A percentile compares a stretch with the other conserved stretches of the same genome.
These are phyloP conservation scores for Phenganax stokvisi DNA, from an alignment of 92 coral and sea anemone species.

Conservation along the genomic window DNA sequence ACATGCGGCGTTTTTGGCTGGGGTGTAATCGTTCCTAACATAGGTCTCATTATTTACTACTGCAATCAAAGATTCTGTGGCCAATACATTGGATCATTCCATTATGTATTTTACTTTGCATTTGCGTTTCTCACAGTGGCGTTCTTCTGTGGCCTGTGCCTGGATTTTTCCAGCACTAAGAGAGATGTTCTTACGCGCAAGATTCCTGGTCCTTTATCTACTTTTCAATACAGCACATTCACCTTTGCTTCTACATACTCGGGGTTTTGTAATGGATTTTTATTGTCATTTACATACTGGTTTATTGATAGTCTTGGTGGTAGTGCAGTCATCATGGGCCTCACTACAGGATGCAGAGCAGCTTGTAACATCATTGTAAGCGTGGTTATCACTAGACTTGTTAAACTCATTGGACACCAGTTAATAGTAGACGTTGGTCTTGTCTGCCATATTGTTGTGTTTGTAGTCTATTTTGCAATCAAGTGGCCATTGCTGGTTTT, in stretches of 20 bases:
- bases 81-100: conserved; percentile 40
- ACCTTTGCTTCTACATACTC: conserved; percentile 57
- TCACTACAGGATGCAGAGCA: conserved; percentile 43
- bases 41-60: conserved; percentile 56
- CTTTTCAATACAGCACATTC: conserved; percentile 54
- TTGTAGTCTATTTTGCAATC: conserved; percentile 37
- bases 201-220: conserved; percentile 27
- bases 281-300: conserved; percentile 90
- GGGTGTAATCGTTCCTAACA: conserved; percentile 62
- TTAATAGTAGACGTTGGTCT: conserved; percentile 43
- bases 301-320: conserved; percentile 76
- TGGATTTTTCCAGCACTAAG: conserved; percentile 43
- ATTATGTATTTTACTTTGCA: conserved; percentile 59
- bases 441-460: conserved; percentile 57
- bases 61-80: conserved; percentile 55
- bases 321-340: conserved; percentile 72
- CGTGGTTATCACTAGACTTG: not conserved
- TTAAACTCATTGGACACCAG: conserved; percentile 22
- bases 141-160: conserved; percentile 54
- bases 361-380: conserved; percentile 1
- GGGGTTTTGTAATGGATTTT: conserved; percentile 73
- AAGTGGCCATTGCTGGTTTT: conserved; percentile 25
- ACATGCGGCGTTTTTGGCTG: conserved; percentile 88
- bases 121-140: conserved; percentile 67
- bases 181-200: conserved; percentile 2